Conservation (phyloP, 1,140 invertebrate species). For the Venustaconcha ellipsiformis region DNA sequence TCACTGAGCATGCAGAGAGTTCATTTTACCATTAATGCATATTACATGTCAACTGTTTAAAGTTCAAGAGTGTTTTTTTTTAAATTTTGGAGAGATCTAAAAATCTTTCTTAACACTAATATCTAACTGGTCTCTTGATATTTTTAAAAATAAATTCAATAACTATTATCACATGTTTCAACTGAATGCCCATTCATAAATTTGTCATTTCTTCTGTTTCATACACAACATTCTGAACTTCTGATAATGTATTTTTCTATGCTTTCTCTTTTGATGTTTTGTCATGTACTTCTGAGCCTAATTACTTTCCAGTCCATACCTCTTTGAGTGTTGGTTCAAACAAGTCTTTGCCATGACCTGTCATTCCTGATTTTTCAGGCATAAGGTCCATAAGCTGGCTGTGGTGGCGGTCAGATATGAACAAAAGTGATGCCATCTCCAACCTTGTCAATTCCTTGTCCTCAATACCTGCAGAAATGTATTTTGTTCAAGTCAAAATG, state of each 20-base stretch:
- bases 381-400: constrained; percentile 94
- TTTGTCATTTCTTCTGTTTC: too few species aligned
- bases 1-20: too few species aligned
- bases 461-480: constrained; percentile 73
- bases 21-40: too few species aligned
- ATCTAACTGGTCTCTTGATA: background rate
- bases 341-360: constrained; percentile 83
- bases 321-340: constrained; percentile 80
- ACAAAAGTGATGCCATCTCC: constrained; percentile 93
- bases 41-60: too few species aligned
- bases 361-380: constrained; percentile 92
- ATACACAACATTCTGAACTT: too few species aligned
- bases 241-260: too few species aligned
- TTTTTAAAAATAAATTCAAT: background rate
- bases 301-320: constrained; percentile 61
- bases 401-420: constrained; percentile 94
- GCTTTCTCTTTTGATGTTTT: too few species aligned
- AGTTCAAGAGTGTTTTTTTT: too few species aligned
- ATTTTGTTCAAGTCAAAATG: background rate
- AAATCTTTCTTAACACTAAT: too few species aligned
- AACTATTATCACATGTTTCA: background rate
- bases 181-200: background rate
- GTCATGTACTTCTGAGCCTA: too few species aligned
- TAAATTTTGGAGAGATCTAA: too few species aligned
- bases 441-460: constrained; percentile 82